These are phyloP conservation scores for Brachionus angularis DNA, from an alignment of 1,140 invertebrate species.

Conservation along the genomic window DNA sequence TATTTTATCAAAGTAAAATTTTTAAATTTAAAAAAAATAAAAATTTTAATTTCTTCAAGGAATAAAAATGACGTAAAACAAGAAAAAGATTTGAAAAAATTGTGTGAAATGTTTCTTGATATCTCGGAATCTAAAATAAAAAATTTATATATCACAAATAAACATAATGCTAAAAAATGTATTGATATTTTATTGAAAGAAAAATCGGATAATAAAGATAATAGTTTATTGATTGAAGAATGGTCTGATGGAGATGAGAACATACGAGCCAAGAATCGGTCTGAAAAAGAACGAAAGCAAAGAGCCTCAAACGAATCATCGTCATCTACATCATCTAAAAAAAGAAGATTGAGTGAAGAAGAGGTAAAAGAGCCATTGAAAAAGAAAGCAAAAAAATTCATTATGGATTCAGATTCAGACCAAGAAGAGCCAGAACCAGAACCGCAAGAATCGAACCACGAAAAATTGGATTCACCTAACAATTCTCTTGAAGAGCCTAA, in stretches of 20 bases:
- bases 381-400: too few relatives aligned
- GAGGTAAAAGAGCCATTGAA: background rate
- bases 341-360: constrained; percentile 2
- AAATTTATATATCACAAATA: constrained; percentile 5
- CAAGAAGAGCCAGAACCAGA: too few relatives aligned
- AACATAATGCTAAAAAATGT: constrained; percentile 39
- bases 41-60: constrained; percentile 43
- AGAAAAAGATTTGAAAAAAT: constrained; percentile 19
- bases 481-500: background rate
- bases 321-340: constrained; percentile 15
- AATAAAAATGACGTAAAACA: too few relatives aligned
- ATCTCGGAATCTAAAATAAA: constrained; percentile 6
- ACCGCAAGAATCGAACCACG: too few relatives aligned
- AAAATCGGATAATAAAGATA: background rate
- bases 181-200: constrained; percentile 33
- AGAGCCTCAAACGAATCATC: constrained; percentile 15
- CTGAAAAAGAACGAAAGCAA: background rate
- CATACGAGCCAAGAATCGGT: constrained; percentile 10
- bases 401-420: too few relatives aligned
- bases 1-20: too few relatives aligned
- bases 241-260: constrained; percentile 41
- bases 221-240: constrained; percentile 18
- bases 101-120: constrained; percentile 36
- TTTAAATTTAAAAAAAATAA: constrained; percentile 42
- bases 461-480: too few relatives aligned